phyloP scores from a whole-genome alignment of 2,888 invertebrate genomes.

The Agonum fuliginosum region DNA sequence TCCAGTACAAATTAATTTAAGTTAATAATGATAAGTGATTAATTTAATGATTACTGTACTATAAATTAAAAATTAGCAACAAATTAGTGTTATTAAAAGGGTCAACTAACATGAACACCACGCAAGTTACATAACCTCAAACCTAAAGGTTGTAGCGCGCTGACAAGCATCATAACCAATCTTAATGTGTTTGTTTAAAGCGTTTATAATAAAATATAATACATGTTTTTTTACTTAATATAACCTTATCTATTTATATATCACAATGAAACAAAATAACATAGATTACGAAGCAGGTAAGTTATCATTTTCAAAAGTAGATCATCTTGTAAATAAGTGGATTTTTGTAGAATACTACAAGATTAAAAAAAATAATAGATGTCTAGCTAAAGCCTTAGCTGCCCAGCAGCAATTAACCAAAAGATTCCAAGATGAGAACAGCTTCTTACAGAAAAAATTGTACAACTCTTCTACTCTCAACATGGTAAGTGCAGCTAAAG shows the following conservation, averaged over 20 bases:
- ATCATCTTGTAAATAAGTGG: not conserved
- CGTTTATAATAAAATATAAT: not conserved
- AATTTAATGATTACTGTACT: no score
- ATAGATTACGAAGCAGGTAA: conserved; percentile 18
- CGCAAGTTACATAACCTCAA: not conserved
- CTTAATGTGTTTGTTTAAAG: not conserved
- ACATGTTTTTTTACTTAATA: not conserved
- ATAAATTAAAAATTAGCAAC: no score
- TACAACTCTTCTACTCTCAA: not conserved
- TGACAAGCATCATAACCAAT: conserved; percentile 6
- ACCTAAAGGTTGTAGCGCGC: not conserved
- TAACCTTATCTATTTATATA: not conserved
- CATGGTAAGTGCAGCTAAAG: conserved; percentile 3
- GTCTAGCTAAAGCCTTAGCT: conserved; percentile 28
- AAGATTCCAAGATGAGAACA: conserved; percentile 32
- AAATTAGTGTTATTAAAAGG: no score
- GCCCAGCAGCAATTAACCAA: conserved; percentile 13
- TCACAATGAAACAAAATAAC: conserved; percentile 2
- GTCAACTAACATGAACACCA: not conserved
- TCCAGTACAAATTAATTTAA: no score
- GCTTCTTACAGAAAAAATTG: conserved; percentile 30
- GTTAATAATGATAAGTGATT: no score
- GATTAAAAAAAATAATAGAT: conserved; percentile 46
- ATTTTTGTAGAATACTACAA: conserved; percentile 10
- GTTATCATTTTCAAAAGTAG: not conserved